Percentiles rank a stretch among this genome's conserved stretches.
Evolutionary conservation across 2,797 vertebrate species (phyloP).

Genomic region (Eremophila alpestris): DNA sequence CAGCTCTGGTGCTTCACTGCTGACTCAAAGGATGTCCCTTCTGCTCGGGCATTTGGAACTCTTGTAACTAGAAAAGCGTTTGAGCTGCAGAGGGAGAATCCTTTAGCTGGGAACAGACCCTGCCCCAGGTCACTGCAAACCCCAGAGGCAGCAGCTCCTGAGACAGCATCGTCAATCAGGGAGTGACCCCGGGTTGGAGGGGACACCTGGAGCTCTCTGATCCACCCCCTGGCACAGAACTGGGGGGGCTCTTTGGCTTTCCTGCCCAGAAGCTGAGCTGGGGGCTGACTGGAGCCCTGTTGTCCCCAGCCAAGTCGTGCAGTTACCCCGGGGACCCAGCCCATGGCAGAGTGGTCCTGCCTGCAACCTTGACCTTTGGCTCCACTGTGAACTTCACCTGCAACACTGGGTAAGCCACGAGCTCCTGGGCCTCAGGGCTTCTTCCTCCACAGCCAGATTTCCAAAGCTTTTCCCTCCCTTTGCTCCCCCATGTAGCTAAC

Average conservation of each 20-base stretch:
- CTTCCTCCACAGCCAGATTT: rapidly evolving
- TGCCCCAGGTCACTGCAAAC: rapidly evolving
- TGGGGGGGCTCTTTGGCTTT: background rate
- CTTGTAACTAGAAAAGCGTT: background rate
- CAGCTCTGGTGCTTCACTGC: background rate
- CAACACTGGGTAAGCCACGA: constrained; percentile 13
- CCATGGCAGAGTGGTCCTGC: background rate
- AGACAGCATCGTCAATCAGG: rapidly evolving
- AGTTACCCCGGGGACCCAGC: background rate
- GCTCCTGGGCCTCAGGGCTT: background rate
- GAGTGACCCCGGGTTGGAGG: background rate
- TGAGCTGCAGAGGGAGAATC: background rate
- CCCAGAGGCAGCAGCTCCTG: background rate
- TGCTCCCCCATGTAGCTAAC: rapidly evolving
- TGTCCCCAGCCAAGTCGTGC: background rate
- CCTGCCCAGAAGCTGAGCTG: background rate
- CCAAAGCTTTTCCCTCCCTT: background rate
- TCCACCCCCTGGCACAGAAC: background rate
- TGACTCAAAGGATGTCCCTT: background rate
- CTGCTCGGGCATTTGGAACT: background rate
- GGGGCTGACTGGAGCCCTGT: background rate
- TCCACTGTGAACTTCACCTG: constrained; percentile 26
- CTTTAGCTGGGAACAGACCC: background rate
- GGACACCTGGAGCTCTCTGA: background rate
- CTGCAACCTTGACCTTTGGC: rapidly evolving